These are phyloP conservation scores for Onychorhynchus coronatus DNA, from an alignment of 2,113 vertebrate genomes.

Conservation along the genomic window DNA sequence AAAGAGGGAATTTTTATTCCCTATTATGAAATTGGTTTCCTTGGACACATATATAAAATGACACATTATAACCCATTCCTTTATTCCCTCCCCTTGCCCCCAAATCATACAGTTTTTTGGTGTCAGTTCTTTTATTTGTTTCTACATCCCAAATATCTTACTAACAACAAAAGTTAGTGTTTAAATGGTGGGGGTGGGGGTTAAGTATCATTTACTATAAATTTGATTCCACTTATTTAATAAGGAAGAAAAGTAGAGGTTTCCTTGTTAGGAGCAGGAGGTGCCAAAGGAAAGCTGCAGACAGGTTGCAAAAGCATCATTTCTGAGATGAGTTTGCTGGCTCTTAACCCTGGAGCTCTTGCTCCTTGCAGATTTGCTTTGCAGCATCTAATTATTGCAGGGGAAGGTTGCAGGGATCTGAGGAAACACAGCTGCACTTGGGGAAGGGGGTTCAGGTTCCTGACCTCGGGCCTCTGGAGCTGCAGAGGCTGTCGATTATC, in stretches of 20 bases:
- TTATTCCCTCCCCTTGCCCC: conserved; percentile 44
- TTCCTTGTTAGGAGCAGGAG: background rate
- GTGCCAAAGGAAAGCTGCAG: background rate
- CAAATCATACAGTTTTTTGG: background rate
- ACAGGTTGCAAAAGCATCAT: background rate
- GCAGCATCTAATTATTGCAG: conserved; percentile 30
- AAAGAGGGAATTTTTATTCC: conserved; percentile 68
- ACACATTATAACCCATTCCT: conserved; percentile 52
- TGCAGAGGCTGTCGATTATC: background rate
- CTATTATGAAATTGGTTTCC: conserved; percentile 33
- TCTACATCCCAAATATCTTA: background rate
- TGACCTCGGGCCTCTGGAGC: conserved; percentile 12
- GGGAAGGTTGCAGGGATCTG: background rate
- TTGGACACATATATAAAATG: conserved; percentile 50
- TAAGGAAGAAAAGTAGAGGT: background rate
- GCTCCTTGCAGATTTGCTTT: background rate
- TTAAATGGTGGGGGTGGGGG: background rate
- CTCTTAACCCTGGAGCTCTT: conserved; percentile 44
- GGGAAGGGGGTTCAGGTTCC: conserved; percentile 2
- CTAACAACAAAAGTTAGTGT: background rate
- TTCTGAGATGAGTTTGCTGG: conserved; percentile 40
- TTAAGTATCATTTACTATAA: conserved; percentile 33
- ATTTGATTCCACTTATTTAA: background rate
- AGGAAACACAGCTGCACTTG: background rate
- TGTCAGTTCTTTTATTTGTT: background rate